Base-by-base conservation (phyloP, 1,140 invertebrate genomes). In the Maconellicoccus hirsutus region DNA sequence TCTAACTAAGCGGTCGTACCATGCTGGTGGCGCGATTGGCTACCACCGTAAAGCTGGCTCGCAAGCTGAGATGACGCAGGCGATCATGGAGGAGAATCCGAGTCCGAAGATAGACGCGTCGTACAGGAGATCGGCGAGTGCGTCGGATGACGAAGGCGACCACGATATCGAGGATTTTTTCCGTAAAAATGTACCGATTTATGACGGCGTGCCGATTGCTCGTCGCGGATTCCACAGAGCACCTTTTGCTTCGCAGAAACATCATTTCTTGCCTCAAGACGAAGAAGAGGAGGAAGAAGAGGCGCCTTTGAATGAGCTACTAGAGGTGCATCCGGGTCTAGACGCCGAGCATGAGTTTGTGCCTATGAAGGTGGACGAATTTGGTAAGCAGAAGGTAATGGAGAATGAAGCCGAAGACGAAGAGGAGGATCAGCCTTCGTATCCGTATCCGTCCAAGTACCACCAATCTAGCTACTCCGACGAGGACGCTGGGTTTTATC, bases 291-390 rank as follows among this genome's bases (percentile, higher is more conserved):
- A 70, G 14, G 7, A 59, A 33, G 70, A 72, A 33, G 63, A 8
- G 69, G 27, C 25, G 22, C 69, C 23, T 33, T 39, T 25, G 25
- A 52, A 4, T 7, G 42, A 16, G 42, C 21, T 72, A 26, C 29
- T 69, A 0, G 71, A 72, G 14, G 71, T 72, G 21, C 7, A 69
- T 21, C 59, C 21, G 1, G 70, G 72, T 27, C 70, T 71, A 12
- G 72, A 74, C 1, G 59, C 70, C 16, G 71, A 74, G 16, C 72
- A 74, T 25, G 73, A 74, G 33, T 72, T 71, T 25, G 71, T 74
- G 22, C 71, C 71, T 0, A 74, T 74, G 73, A 71, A 71, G 19
- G 26, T 71, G 0, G 70, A 74, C 26, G 38, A 72, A 10, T 14
- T 71, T 0, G 73, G 73, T 6, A 74, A 72, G 4, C 70, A 69